Percentiles rank a stretch among this genome's conserved stretches.
These are phyloP conservation scores for Chrysolina americana DNA, from an alignment of 2,888 invertebrate genomes.

Conservation along the genomic window DNA sequence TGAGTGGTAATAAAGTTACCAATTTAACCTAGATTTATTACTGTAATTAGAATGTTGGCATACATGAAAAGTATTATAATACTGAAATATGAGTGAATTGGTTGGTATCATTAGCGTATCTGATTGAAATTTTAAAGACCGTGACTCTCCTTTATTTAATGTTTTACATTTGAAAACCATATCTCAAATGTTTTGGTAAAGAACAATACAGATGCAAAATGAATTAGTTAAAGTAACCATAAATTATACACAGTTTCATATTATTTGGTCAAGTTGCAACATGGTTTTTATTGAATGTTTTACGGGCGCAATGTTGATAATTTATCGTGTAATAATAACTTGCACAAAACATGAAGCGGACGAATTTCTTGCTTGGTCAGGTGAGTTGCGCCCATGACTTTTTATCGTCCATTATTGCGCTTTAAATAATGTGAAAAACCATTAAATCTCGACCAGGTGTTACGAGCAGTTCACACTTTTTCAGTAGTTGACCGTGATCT, in stretches of 20 bases:
- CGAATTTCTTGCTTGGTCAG: not conserved
- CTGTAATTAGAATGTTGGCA: slow-evolving; percentile 39
- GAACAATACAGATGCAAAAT: no score
- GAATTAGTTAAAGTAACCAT: no score
- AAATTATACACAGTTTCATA: no score
- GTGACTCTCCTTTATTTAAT: not conserved
- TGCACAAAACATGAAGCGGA: not conserved
- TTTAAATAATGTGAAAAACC: slow-evolving; percentile 26
- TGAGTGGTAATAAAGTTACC: slow-evolving; percentile 30
- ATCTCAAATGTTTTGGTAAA: no score
- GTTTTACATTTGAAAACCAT: no score
- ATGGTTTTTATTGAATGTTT: no score
- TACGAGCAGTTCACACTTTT: slow-evolving; percentile 34
- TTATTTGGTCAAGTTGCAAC: no score
- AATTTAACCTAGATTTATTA: slow-evolving; percentile 38
- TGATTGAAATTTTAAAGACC: not conserved
- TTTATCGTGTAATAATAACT: not conserved
- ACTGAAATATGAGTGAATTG: slow-evolving; percentile 29
- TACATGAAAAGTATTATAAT: slow-evolving; percentile 35
- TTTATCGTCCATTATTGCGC: slow-evolving; percentile 19
- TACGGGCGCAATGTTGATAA: no score
- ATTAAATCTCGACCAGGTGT: slow-evolving; percentile 33
- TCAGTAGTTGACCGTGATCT: slow-evolving; percentile 39
- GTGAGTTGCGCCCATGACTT: slow-evolving; percentile 20
- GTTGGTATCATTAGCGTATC: not conserved